These are phyloP conservation scores for Brachionus calyciflorus DNA, from an alignment of 1,140 invertebrate species.

Conservation along the genomic window DNA sequence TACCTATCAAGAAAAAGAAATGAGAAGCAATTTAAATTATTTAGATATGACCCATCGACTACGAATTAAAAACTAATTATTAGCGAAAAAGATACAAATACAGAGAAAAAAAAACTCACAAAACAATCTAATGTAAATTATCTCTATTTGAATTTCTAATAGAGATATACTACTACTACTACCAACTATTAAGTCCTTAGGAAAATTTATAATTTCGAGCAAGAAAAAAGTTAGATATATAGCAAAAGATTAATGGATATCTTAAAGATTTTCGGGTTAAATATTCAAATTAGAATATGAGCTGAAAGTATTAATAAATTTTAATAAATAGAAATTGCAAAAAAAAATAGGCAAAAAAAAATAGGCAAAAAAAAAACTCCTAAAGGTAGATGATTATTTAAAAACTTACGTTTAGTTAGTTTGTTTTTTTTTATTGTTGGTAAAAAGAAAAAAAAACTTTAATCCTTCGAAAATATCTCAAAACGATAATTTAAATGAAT, in stretches of 20 bases:
- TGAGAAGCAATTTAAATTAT: conserved; percentile 19
- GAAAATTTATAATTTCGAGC: conserved; percentile 10
- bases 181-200: neutral
- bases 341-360: neutral
- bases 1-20: too few species aligned
- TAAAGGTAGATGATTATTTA: too few species aligned
- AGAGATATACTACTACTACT: too few species aligned
- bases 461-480: too few species aligned
- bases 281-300: conserved; percentile 17
- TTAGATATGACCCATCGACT: neutral
- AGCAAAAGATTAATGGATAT: conserved; percentile 25
- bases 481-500: too few species aligned
- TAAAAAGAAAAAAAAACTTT: too few species aligned
- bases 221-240: neutral
- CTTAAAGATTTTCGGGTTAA: neutral
- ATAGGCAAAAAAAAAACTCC: neutral
- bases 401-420: too few species aligned
- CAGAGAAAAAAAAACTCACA: too few species aligned
- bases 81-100: too few species aligned
- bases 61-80: conserved; percentile 38
- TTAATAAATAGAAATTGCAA: neutral
- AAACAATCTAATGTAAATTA: conserved; percentile 21
- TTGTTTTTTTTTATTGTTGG: too few species aligned
- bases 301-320: conserved; percentile 28
- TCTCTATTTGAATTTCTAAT: conserved; percentile 5